phyloP scores from a whole-genome alignment of 2,888 invertebrate genomes.

The Meloe dianella region DNA sequence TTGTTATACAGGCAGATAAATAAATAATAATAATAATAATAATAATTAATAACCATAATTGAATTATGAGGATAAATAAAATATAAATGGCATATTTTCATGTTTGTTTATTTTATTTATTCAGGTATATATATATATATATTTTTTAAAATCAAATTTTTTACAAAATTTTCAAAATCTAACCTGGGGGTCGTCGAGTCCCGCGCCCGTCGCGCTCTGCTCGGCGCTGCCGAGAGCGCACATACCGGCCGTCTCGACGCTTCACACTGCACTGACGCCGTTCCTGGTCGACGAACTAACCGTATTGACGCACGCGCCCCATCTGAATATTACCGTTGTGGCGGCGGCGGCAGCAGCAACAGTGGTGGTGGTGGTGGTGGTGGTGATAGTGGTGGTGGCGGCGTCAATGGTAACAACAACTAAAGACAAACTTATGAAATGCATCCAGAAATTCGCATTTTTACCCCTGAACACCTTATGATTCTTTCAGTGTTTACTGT shows the following conservation, averaged over 20 bases:
- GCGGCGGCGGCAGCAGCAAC: slow-evolving; percentile 32
- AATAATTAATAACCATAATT: too few relatives aligned
- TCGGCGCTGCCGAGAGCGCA: slow-evolving; percentile 46
- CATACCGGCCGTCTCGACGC: slow-evolving; percentile 54
- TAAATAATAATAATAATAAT: background rate
- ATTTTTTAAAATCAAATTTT: background rate
- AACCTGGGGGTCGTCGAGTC: slow-evolving; percentile 48
- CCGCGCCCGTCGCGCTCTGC: slow-evolving; percentile 52
- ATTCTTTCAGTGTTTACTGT: too few relatives aligned
- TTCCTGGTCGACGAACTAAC: slow-evolving; percentile 37
- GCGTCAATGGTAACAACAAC: slow-evolving; percentile 13
- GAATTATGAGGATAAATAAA: background rate
- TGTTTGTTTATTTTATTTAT: background rate
- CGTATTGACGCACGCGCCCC: slow-evolving; percentile 36
- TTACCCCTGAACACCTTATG: background rate
- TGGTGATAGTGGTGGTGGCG: slow-evolving; percentile 37
- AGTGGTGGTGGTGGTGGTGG: slow-evolving; percentile 30
- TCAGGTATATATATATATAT: too few relatives aligned
- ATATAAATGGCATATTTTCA: background rate
- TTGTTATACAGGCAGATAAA: background rate
- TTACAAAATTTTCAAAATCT: slow-evolving; percentile 10
- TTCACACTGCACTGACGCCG: slow-evolving; percentile 56
- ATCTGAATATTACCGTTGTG: slow-evolving; percentile 17
- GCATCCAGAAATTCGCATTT: background rate
- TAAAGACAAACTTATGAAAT: background rate